Evolutionary conservation across 37 sponge, comb jelly and placozoan species (phyloP).

Genomic region (Hexactinellida sp.): DNA sequence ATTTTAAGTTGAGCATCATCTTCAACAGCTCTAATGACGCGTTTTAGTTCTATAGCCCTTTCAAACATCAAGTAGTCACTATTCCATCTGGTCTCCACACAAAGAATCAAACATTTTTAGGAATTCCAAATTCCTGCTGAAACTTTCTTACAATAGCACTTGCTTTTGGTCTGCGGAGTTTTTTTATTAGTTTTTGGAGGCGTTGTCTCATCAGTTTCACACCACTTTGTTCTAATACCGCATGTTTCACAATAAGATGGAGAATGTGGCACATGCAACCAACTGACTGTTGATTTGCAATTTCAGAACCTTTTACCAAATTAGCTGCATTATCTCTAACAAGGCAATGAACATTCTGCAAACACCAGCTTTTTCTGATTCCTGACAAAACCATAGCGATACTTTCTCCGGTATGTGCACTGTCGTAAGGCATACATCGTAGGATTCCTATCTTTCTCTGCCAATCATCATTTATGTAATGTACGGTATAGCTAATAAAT

Average conservation of each 20-base stretch:
- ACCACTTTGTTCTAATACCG: slow-evolving; percentile 3
- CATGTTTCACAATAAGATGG: slow-evolving; percentile 17
- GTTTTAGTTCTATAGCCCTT: slow-evolving; percentile 10
- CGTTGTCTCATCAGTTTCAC: slow-evolving; percentile 13
- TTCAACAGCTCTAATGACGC: background rate
- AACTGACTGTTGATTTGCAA: slow-evolving; percentile 10
- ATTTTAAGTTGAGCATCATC: slow-evolving; percentile 13
- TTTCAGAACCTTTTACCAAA: background rate
- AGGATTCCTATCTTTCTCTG: background rate
- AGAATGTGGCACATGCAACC: slow-evolving; percentile 13
- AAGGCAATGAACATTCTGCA: slow-evolving; percentile 6
- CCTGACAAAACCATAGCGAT: slow-evolving; percentile 8
- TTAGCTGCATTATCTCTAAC: slow-evolving; percentile 16
- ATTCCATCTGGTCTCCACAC: slow-evolving; percentile 13
- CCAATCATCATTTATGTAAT: background rate
- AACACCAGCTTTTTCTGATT: background rate
- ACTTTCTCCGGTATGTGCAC: slow-evolving; percentile 8
- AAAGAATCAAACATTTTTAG: slow-evolving; percentile 11
- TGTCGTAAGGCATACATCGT: slow-evolving; percentile 16
- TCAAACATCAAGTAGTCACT: slow-evolving; percentile 9
- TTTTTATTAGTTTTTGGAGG: slow-evolving; percentile 1
- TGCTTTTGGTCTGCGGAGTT: slow-evolving; percentile 8
- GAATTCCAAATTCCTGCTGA: background rate
- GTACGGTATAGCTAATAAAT: background rate
- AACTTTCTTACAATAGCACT: background rate